phyloP scores from a whole-genome alignment of 2,888 invertebrate genomes.

The Drosophila affinis region DNA sequence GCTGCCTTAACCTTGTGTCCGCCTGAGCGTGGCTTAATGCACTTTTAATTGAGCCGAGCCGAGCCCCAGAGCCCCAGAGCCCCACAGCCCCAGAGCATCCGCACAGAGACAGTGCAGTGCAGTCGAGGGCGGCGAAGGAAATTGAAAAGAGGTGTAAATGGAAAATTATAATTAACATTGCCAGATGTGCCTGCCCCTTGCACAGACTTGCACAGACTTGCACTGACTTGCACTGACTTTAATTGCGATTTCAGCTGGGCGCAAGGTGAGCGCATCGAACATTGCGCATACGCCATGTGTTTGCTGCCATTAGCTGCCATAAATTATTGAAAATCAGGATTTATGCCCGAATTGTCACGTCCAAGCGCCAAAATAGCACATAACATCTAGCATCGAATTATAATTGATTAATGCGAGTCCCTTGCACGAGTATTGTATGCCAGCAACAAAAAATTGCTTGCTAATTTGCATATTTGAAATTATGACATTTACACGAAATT shows the following conservation, averaged over 20 bases:
- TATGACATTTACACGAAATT: constrained; percentile 45
- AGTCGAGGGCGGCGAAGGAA: constrained; percentile 44
- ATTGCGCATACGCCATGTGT: constrained; percentile 71
- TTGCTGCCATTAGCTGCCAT: constrained; percentile 66
- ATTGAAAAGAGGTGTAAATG: constrained; percentile 63
- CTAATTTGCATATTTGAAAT: constrained; percentile 42
- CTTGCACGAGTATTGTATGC: constrained; percentile 11
- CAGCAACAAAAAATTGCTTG: constrained; percentile 12
- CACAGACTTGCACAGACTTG: constrained; percentile 7
- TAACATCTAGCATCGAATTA: constrained; percentile 16
- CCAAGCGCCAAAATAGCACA: constrained; percentile 49
- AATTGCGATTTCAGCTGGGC: constrained; percentile 17
- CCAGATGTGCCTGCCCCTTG: constrained; percentile 35
- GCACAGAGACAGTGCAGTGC: constrained; percentile 28
- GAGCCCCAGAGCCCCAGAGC: no score
- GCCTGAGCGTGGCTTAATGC: constrained; percentile 64
- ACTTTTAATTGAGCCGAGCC: constrained; percentile 71
- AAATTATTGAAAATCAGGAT: constrained; percentile 74
- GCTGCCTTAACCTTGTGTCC: constrained; percentile 61
- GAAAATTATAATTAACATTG: constrained; percentile 71
- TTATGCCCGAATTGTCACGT: constrained; percentile 72
- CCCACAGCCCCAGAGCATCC: constrained; percentile 30
- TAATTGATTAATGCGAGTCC: constrained; percentile 63
- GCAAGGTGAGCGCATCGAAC: constrained; percentile 34
- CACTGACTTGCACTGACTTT: constrained; percentile 9